Evolutionary conservation across 2,797 vertebrate species (phyloP).

Genomic region (Dipus sagitta): DNA sequence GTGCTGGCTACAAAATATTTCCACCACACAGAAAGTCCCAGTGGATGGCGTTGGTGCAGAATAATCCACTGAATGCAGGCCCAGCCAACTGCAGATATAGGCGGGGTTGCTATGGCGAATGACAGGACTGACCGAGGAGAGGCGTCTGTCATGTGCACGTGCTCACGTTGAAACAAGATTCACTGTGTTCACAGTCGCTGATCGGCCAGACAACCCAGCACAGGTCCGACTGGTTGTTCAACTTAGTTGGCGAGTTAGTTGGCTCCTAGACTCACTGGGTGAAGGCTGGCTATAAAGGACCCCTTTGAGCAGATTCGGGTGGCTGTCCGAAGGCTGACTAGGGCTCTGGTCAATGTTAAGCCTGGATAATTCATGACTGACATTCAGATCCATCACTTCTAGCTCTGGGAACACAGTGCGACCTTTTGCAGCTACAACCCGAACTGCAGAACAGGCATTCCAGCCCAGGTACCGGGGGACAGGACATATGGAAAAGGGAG

Average conservation of each 20-base stretch:
- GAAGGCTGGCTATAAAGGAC: not conserved
- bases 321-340: not conserved
- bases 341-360: not conserved
- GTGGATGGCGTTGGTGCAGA: fast-evolving
- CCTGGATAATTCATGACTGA: not conserved
- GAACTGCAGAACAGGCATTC: not conserved
- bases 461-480: not conserved
- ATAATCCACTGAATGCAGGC: fast-evolving
- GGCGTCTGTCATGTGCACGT: too few relatives aligned
- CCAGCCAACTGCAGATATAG: fast-evolving
- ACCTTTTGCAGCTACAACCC: not conserved
- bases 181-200: not conserved
- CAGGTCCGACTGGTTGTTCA: not conserved
- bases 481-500: not conserved
- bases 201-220: not conserved
- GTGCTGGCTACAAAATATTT: fast-evolving
- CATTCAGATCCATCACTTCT: not conserved
- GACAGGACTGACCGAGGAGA: not conserved
- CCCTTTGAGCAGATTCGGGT: not conserved
- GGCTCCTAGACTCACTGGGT: not conserved
- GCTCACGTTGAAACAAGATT: not conserved
- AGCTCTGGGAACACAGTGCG: not conserved
- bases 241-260: not conserved
- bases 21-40: fast-evolving
- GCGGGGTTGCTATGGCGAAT: not conserved